Evolutionary conservation across 2,888 invertebrate species (phyloP).

Genomic region (Lasioglossum figueresi): DNA sequence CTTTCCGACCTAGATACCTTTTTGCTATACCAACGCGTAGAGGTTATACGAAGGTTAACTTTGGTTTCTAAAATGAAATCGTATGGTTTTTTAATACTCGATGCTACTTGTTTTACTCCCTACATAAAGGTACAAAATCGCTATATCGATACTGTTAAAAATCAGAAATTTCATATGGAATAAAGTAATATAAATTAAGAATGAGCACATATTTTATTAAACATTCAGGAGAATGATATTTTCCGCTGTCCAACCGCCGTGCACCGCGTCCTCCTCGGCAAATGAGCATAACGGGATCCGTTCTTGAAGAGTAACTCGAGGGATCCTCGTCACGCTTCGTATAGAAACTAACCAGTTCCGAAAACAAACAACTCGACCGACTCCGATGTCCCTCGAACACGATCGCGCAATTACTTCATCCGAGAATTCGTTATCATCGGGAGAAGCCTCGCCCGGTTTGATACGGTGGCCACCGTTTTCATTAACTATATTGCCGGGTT

Average conservation of each 20-base stretch:
- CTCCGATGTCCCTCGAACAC: not conserved
- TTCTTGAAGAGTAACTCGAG: conserved; percentile 14
- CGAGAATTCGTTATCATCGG: not conserved
- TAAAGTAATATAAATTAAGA: too few relatives aligned
- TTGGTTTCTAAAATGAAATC: too few relatives aligned
- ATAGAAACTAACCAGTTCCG: not conserved
- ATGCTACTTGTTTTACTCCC: too few relatives aligned
- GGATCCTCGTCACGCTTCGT: not conserved
- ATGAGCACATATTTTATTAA: too few relatives aligned
- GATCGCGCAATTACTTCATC: conserved; percentile 6
- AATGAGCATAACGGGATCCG: not conserved
- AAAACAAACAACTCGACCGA: not conserved
- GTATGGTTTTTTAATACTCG: too few relatives aligned
- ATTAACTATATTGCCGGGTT: not conserved
- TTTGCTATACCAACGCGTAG: too few relatives aligned
- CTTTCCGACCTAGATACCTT: too few relatives aligned
- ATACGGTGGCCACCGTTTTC: not conserved
- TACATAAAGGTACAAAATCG: too few relatives aligned
- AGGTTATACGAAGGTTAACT: too few relatives aligned
- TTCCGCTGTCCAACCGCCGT: not conserved
- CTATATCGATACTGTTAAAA: too few relatives aligned
- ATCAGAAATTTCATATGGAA: too few relatives aligned
- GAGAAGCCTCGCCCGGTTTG: not conserved
- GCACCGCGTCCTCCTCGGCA: not conserved
- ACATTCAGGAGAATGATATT: not conserved